Evolutionary conservation across 2,797 vertebrate species (phyloP).

Genomic region (Orientallactaga sibirica): DNA sequence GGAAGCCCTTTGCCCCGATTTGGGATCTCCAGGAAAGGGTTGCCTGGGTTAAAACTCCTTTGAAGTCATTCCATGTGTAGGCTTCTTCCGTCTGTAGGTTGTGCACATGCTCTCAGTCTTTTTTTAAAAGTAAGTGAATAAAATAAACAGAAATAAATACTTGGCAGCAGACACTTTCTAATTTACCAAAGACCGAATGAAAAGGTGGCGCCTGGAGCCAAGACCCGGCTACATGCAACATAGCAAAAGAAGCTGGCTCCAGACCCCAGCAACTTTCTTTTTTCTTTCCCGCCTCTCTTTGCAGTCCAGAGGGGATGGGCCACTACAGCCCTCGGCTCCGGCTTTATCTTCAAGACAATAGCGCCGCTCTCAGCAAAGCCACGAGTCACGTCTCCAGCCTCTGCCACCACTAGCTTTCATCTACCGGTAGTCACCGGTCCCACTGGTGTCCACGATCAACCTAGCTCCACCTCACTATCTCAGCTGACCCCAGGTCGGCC

Average conservation of each 20-base stretch:
- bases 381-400: rapidly evolving
- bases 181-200: neutral
- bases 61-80: neutral
- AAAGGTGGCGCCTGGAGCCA: neutral
- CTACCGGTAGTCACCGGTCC: neutral
- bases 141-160: neutral
- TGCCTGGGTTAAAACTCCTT: neutral
- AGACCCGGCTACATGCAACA: neutral
- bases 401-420: rapidly evolving
- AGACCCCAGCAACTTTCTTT: too few species aligned
- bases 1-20: neutral
- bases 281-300: neutral
- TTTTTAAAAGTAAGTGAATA: neutral
- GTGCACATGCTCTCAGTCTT: too few species aligned
- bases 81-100: too few species aligned
- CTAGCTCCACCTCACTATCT: neutral
- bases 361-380: constrained; percentile 75
- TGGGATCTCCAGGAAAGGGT: neutral
- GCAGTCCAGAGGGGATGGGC: neutral
- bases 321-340: rapidly evolving
- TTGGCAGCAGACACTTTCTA: neutral
- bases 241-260: neutral
- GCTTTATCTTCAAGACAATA: constrained; percentile 73
- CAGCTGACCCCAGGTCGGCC: neutral
- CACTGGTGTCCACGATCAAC: neutral